These are phyloP conservation scores for Pseudoatta argentina DNA, from an alignment of 1,140 invertebrate genomes.

Conservation along the genomic window DNA sequence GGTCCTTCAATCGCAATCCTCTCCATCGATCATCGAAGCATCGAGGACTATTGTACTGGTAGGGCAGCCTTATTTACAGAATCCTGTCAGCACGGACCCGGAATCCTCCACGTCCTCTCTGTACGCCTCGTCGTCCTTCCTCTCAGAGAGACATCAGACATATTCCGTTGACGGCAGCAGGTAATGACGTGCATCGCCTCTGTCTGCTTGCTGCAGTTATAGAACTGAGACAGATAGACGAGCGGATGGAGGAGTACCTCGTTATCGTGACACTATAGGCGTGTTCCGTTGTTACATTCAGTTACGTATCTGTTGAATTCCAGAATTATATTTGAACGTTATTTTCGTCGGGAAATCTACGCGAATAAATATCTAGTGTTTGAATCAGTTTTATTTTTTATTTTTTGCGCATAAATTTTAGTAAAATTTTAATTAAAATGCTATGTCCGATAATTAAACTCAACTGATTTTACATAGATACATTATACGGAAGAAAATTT, in stretches of 20 bases:
- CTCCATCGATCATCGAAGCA: conserved; percentile 37
- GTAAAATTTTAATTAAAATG: conserved; percentile 4
- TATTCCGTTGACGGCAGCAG: conserved; percentile 61
- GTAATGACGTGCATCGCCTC: conserved; percentile 68
- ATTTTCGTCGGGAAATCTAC: conserved; percentile 7
- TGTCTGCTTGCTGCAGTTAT: conserved; percentile 27
- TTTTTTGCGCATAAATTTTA: background rate
- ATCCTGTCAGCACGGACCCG: conserved; percentile 51
- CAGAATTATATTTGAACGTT: conserved; percentile 10
- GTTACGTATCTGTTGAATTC: conserved; percentile 21
- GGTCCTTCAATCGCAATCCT: conserved; percentile 13
- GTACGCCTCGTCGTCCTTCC: conserved; percentile 52
- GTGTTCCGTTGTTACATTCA: conserved; percentile 47
- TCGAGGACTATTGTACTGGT: conserved; percentile 57
- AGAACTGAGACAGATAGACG: conserved; percentile 64
- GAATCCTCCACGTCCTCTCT: conserved; percentile 37
- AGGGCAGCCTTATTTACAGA: conserved; percentile 66
- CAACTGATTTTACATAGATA: background rate
- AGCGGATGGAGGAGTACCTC: conserved; percentile 31
- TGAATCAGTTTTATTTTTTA: background rate
- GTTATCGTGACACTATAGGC: conserved; percentile 57
- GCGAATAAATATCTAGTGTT: background rate
- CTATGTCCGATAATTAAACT: background rate
- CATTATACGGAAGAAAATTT: background rate
- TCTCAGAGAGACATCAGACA: conserved; percentile 64